Conservation (phyloP, 2,888 invertebrate species). For the Tinea trinotella region DNA sequence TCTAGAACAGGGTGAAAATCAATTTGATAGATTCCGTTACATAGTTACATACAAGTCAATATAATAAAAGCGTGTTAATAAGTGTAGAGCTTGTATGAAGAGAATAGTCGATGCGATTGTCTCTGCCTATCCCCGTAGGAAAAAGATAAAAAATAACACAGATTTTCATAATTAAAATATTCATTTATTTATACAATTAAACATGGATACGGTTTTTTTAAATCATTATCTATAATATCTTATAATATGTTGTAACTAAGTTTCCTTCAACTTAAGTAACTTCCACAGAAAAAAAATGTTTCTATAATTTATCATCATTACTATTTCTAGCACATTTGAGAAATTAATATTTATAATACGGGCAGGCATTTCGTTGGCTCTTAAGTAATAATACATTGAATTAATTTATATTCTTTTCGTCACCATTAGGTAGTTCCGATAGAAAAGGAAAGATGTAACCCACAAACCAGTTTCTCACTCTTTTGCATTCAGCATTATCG, state of each 20-base stretch:
- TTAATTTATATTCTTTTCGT: slow-evolving; percentile 36
- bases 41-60: too few species aligned
- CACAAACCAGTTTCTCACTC: slow-evolving; percentile 48
- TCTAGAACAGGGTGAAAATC: too few species aligned
- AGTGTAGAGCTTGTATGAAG: too few species aligned
- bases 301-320: background rate
- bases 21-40: too few species aligned
- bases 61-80: too few species aligned
- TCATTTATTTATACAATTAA: background rate
- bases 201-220: background rate
- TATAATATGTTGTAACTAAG: background rate
- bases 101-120: too few species aligned
- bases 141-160: too few species aligned
- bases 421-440: slow-evolving; percentile 44
- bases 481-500: slow-evolving; percentile 37
- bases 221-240: background rate
- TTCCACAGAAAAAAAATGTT: background rate
- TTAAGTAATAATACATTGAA: slow-evolving; percentile 53
- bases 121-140: too few species aligned
- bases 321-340: slow-evolving; percentile 8
- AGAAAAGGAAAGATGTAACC: slow-evolving; percentile 49
- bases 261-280: background rate
- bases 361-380: slow-evolving; percentile 22
- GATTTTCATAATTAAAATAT: background rate
- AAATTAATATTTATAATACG: slow-evolving; percentile 16